Evolutionary conservation across 2,797 vertebrate genomes (phyloP).

Genomic region (Muraenolepis orangiensis): DNA sequence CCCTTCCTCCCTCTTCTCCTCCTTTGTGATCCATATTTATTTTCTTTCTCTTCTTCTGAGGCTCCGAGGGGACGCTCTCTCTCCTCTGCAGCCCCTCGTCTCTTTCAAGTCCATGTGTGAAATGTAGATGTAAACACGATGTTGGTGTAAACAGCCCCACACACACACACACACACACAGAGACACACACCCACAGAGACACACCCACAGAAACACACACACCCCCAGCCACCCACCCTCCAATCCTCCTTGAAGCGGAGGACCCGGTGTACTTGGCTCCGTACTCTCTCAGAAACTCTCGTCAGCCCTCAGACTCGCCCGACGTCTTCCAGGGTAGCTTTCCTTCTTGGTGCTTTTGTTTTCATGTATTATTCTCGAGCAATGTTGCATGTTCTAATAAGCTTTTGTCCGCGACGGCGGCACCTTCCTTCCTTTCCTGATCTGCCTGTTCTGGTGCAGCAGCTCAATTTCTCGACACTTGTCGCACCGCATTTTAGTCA

Average conservation of each 20-base stretch:
- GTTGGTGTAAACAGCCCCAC: constrained; percentile 58
- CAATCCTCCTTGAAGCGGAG: constrained; percentile 25
- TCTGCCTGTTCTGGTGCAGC: too few species aligned
- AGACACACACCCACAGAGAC: constrained; percentile 31
- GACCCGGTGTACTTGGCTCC: constrained; percentile 53
- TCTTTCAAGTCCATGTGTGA: constrained; percentile 73
- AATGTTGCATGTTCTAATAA: background rate
- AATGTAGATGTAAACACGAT: constrained; percentile 69
- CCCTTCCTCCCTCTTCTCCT: constrained; percentile 34
- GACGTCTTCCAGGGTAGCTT: constrained; percentile 23
- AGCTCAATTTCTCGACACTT: background rate
- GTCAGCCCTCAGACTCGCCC: constrained; percentile 26
- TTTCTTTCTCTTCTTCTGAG: constrained; percentile 30
- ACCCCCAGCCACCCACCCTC: background rate
- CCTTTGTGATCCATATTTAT: constrained; percentile 58
- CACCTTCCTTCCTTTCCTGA: background rate
- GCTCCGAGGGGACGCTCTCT: constrained; percentile 70
- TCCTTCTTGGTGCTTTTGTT: background rate
- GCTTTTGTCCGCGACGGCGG: background rate
- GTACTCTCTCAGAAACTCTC: constrained; percentile 43
- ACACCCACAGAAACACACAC: constrained; percentile 52
- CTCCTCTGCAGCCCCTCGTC: constrained; percentile 66
- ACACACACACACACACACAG: constrained; percentile 33
- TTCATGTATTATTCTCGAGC: background rate
- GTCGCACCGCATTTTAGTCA: background rate